Evolutionary conservation across 2,797 vertebrate genomes (phyloP), one percentile per base, ranked within the genome.

Genomic region (Acanthurus lineatus): DNA sequence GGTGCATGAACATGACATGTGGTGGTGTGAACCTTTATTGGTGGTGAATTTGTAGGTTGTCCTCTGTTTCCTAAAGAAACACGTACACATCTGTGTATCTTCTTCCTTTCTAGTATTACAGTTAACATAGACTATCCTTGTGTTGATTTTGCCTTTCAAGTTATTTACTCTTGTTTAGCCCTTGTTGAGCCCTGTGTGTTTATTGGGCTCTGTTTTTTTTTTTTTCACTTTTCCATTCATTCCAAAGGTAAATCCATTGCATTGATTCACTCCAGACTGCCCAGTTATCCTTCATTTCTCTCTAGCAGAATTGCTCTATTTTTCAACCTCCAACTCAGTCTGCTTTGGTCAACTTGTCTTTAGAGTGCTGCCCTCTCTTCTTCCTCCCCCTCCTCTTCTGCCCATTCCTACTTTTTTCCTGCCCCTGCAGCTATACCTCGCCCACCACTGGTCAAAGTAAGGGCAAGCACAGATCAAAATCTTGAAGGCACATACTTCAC

Each of bases 201-300:
- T 86, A 79, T 90, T 86, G 72, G 57, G 25, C 73, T 86, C 68
- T 63, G 70, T 89, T 89, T 69, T 82, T 72, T 76, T 82, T 70
- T 74, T 32, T 57, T 58, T 63, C 4, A 17, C 80, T 72, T 73
- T 77, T 76, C 59, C 82, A 73, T 90, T 66, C 83, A 76, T 77
- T 89, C 78, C 45, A 61, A 92, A 92, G 81, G 75, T 91, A 89
- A 94, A 95, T 94, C 92, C 87, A 93, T 95, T 86, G 86, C 91
- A 93, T 93, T 90, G 91, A 95, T 92, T 92, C 82, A 82, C 89
- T 81, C 58, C 61, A 70, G 77, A 82, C 92, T 83, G 84, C 79
- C 88, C 84, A 86, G 90, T 89, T 90, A 93, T 93, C 88, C 86
- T 85, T 94, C 91, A 93, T 94, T 93, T 90, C 89, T 91, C 78